Evolutionary conservation across 2,888 invertebrate genomes (phyloP).

Genomic region (Phengaris arion): DNA sequence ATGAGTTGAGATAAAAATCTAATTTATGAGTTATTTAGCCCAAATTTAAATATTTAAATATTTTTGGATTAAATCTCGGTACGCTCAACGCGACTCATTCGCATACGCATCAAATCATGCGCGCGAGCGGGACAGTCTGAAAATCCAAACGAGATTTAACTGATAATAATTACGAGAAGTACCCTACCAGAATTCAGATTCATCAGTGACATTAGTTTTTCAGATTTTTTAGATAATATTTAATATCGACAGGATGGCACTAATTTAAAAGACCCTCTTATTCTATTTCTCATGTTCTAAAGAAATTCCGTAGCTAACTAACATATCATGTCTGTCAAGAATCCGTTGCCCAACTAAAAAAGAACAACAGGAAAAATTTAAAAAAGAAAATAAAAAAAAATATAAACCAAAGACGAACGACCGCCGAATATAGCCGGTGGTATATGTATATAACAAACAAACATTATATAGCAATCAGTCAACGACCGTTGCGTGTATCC

Average conservation of each 20-base stretch:
- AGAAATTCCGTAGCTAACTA: neutral
- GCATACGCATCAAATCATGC: no score
- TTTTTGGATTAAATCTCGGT: neutral
- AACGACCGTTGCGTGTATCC: conserved; percentile 39
- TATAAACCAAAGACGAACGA: neutral
- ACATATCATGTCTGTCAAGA: neutral
- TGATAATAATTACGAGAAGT: no score
- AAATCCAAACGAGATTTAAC: no score
- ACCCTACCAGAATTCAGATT: no score
- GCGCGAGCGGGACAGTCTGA: no score
- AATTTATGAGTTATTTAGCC: neutral
- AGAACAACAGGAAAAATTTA: neutral
- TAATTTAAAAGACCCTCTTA: neutral
- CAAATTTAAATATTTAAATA: no score
- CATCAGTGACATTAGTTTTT: no score
- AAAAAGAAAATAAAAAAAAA: neutral
- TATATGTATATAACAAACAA: conserved; percentile 32
- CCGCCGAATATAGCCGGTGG: conserved; percentile 25
- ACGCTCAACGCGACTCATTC: neutral
- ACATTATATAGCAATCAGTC: conserved; percentile 34
- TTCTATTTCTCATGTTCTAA: neutral
- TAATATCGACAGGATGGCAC: no score
- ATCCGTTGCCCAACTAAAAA: neutral
- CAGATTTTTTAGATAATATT: no score
- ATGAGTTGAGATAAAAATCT: neutral